A percentile compares a stretch with the other conserved stretches of the same genome.
Conservation (phyloP, 2,888 invertebrate genomes). For the Caenorhabditis uteleia region DNA sequence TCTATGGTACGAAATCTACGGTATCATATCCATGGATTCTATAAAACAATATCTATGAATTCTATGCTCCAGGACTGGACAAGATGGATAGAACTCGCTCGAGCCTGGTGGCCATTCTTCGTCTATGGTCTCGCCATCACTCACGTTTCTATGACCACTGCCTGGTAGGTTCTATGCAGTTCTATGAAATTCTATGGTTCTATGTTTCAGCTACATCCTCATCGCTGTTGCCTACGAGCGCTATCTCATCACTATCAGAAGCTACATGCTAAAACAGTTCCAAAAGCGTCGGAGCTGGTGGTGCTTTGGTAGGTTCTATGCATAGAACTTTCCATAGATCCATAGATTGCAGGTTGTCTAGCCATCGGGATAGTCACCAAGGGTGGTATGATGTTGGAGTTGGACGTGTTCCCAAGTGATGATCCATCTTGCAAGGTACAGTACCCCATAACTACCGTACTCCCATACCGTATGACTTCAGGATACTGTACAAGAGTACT, state of each 20-base stretch:
- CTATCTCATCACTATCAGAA: slow-evolving; percentile 41
- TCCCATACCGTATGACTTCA: slow-evolving; percentile 1
- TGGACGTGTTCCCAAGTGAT: slow-evolving; percentile 38
- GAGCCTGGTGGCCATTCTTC: slow-evolving; percentile 48
- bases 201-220: slow-evolving; percentile 40
- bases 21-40: background rate
- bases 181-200: background rate
- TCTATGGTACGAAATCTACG: background rate
- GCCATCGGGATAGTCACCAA: slow-evolving; percentile 35
- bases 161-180: slow-evolving; percentile 16
- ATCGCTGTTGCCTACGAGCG: slow-evolving; percentile 40
- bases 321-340: background rate
- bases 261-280: slow-evolving; percentile 39
- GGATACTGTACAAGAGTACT: slow-evolving; percentile 42
- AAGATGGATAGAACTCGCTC: slow-evolving; percentile 37
- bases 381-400: slow-evolving; percentile 42
- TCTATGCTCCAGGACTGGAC: slow-evolving; percentile 49
- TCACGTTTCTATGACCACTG: slow-evolving; percentile 44
- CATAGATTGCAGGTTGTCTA: slow-evolving; percentile 23
- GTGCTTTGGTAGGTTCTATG: slow-evolving; percentile 29
- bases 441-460: background rate
- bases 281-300: slow-evolving; percentile 34
- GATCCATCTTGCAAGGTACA: slow-evolving; percentile 31
- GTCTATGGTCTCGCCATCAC: slow-evolving; percentile 45
- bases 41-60: no score